These are phyloP conservation scores for Opisthocomus hoazin DNA, from an alignment of 2,113 vertebrate genomes.

Conservation along the genomic window DNA sequence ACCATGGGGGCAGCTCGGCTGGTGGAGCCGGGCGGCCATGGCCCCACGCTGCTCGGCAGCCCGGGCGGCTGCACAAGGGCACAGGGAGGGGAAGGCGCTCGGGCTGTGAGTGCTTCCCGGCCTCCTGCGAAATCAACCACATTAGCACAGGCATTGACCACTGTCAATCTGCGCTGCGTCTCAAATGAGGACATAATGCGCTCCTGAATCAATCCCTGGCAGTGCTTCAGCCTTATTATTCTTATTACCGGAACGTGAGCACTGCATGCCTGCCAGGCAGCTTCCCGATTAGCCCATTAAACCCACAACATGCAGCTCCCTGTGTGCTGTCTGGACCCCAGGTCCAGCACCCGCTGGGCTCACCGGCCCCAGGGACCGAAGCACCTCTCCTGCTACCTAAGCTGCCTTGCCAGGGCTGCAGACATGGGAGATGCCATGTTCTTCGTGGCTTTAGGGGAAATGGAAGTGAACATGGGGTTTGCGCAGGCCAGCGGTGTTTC, in stretches of 20 bases:
- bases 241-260: background rate
- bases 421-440: background rate
- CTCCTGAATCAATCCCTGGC: constrained; percentile 31
- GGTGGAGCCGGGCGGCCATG: background rate
- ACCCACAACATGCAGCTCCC: fast-evolving
- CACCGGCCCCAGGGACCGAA: background rate
- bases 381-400: background rate
- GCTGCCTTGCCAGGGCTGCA: background rate
- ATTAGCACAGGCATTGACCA: constrained; percentile 30
- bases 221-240: background rate
- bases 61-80: background rate
- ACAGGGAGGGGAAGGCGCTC: background rate
- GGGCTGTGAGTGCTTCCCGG: background rate
- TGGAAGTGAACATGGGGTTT: background rate
- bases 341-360: background rate
- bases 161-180: background rate
- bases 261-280: background rate
- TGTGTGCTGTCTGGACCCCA: background rate
- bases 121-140: background rate
- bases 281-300: background rate
- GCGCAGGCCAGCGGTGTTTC: background rate
- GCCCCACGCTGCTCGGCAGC: background rate
- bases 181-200: constrained; percentile 21
- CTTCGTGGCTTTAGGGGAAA: background rate
- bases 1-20: background rate